Evolutionary conservation across 1,140 invertebrate species (phyloP).

Genomic region (Leptopilina boulardi): DNA sequence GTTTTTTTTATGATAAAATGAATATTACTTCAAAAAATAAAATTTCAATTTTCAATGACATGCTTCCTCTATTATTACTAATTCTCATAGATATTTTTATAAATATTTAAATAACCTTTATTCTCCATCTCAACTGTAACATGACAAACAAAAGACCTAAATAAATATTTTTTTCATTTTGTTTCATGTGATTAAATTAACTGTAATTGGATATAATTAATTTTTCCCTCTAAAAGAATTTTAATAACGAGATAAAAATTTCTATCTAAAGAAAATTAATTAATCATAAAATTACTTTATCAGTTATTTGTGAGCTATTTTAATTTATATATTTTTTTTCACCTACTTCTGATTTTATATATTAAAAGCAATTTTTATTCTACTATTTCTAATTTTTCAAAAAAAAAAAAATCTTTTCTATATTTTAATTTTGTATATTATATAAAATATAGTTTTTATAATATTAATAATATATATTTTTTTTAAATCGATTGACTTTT

Average conservation of each 20-base stretch:
- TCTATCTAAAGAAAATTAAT: too few species aligned
- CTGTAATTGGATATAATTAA: too few species aligned
- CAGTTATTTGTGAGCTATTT: too few species aligned
- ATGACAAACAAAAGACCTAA: slow-evolving; percentile 9
- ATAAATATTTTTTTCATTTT: background rate
- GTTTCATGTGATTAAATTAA: background rate
- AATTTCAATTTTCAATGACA: background rate
- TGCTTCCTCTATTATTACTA: slow-evolving; percentile 8
- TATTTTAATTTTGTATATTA: background rate
- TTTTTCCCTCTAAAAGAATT: slow-evolving; percentile 4
- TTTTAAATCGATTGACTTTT: slow-evolving; percentile 34
- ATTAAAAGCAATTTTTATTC: too few species aligned
- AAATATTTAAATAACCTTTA: slow-evolving; percentile 11
- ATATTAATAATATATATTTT: background rate
- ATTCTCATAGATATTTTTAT: background rate
- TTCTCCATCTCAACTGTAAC: slow-evolving; percentile 16
- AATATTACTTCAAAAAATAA: too few species aligned
- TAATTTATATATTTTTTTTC: too few species aligned
- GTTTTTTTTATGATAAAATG: too few species aligned
- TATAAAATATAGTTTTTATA: background rate
- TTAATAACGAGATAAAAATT: background rate
- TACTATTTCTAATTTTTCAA: too few species aligned
- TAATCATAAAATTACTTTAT: too few species aligned
- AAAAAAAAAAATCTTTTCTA: too few species aligned
- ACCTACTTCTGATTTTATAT: too few species aligned